Base-by-base conservation (phyloP, 1,140 invertebrate species). In the Parasteatoda tepidariorum region DNA sequence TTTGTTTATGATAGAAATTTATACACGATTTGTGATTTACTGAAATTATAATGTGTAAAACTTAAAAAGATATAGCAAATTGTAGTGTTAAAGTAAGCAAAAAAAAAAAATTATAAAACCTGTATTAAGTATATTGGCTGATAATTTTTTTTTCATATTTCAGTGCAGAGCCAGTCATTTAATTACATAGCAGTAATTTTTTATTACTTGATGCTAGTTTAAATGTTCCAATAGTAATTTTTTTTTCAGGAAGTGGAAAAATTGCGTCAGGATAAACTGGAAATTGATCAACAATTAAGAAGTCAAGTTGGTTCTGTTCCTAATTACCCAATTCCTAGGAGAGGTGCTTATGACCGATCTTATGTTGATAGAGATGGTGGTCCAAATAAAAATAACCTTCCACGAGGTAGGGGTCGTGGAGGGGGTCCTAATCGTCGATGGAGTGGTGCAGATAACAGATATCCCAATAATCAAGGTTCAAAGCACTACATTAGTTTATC, bases 241-340 rank as follows among this genome's bases (percentile, higher is more conserved):
- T 31, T 73, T 57, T 57, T 30, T 5, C 55, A 97, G 95, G 96
- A 98, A 92, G 96, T 98, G 82, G 97, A 98, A 89, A 94, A 95
- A 89, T 90, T 98, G 86, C 92, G 96, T 74, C 94, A 96, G 91
- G 96, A 98, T 89, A 98, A 98, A 92, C 89, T 94, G 88, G 96
- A 97, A 91, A 98, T 98, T 85, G 96, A 98, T 90, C 95, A 96
- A 89, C 95, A 98, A 90, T 89, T 98, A 87, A 92, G 95, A 88
- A 95, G 92, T 89, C 93, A 97, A 88, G 92, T 95, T 76, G 92
- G 93, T 86, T 89, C 91, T 86, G 22, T 86, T 48, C 67, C 66
- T n/a, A 83, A 66, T 30, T 73, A 64, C 87, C 76, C 85, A 26
- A 13, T 78, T 18, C 22, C 59, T 34, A 57, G 83, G 18, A n/a